Conservation (phyloP, 2,797 vertebrate genomes). For the Sitta carolinensis region DNA sequence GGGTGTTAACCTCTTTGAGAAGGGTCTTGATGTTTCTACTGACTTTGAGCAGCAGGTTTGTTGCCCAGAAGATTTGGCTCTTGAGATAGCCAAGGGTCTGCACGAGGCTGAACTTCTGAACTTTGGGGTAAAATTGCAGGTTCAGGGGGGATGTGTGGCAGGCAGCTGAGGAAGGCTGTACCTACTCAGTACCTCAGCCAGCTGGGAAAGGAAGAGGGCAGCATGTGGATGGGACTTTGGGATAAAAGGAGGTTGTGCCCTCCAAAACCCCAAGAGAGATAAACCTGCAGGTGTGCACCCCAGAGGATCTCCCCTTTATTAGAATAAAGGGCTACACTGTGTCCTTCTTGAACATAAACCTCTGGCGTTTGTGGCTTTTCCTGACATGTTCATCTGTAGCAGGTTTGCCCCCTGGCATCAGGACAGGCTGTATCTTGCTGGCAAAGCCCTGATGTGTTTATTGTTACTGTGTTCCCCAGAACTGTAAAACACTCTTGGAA, state of each 20-base stretch:
- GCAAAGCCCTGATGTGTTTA: background rate
- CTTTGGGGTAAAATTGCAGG: background rate
- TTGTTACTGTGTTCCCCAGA: background rate
- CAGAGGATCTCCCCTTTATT: too few species aligned
- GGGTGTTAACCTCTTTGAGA: background rate
- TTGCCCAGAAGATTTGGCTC: background rate
- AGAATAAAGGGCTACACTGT: background rate
- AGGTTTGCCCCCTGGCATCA: background rate
- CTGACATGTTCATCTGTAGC: background rate
- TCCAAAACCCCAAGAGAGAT: rapidly evolving
- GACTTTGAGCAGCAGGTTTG: background rate
- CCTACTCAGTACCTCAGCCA: background rate
- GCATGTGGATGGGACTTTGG: rapidly evolving
- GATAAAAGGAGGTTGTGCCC: background rate
- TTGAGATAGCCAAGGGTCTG: background rate
- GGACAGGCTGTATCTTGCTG: background rate
- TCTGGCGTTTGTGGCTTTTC: background rate
- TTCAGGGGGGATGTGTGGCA: too few species aligned
- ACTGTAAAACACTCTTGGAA: background rate
- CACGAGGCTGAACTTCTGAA: background rate
- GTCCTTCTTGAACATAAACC: too few species aligned
- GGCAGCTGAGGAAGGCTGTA: background rate
- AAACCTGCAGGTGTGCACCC: rapidly evolving
- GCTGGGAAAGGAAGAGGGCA: background rate
- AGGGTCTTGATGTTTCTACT: background rate